Percentiles rank a stretch among this genome's conserved stretches.
Evolutionary conservation across 2,797 vertebrate species (phyloP).

Genomic region (Euphonia xanthogaster): DNA sequence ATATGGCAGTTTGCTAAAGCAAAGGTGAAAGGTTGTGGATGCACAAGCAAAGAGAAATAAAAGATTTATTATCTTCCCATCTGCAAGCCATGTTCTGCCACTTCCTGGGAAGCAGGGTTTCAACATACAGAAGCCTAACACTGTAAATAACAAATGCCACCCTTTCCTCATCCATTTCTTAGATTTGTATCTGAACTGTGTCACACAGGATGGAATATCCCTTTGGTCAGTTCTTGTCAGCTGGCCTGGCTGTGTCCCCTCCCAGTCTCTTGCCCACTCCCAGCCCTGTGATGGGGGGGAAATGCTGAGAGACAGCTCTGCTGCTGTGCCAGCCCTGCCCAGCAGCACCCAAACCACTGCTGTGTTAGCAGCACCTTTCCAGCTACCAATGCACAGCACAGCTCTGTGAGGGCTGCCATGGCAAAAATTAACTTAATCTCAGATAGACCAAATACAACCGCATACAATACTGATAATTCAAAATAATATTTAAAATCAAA

Average conservation of each 20-base stretch:
- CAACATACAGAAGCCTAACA: not conserved
- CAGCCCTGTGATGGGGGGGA: not conserved
- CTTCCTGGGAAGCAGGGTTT: not conserved
- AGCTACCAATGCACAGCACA: not conserved
- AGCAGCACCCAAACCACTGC: not conserved
- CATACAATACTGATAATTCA: not conserved
- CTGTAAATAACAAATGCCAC: not conserved
- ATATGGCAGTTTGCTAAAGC: not conserved
- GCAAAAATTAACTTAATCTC: not conserved
- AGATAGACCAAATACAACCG: not conserved
- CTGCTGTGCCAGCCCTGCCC: not conserved
- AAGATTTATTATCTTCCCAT: not conserved
- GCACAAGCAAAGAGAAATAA: not conserved
- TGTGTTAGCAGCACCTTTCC: not conserved
- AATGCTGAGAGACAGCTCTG: accelerated
- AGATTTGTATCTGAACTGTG: not conserved
- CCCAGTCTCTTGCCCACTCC: not conserved
- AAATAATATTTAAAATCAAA: not conserved
- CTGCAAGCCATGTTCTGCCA: not conserved
- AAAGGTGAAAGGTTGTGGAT: not conserved
- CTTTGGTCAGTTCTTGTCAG: not conserved
- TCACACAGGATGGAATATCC: not conserved
- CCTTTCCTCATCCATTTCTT: not conserved
- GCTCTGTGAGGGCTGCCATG: not conserved
- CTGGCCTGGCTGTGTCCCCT: not conserved